Evolutionary conservation across 2,113 vertebrate species (phyloP).

Genomic region (Psittacula cyanocephala): DNA sequence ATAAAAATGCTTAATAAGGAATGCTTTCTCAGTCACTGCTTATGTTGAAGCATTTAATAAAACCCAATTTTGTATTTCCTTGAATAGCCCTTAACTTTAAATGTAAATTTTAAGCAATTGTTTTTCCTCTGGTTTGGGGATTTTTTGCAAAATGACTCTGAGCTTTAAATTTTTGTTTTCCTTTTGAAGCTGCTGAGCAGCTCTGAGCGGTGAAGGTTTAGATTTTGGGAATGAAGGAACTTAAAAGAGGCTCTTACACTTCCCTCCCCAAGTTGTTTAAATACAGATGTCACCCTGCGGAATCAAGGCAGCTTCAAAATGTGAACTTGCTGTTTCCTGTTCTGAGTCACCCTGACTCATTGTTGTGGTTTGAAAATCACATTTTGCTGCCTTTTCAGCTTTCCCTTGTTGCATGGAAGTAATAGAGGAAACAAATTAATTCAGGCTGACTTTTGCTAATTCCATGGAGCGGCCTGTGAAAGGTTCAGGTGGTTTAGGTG

Average conservation of each 20-base stretch:
- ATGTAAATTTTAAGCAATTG: constrained; percentile 68
- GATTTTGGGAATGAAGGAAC: not conserved
- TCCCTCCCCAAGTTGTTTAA: not conserved
- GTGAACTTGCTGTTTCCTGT: not conserved
- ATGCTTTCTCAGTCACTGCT: constrained; percentile 40
- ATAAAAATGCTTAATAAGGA: constrained; percentile 73
- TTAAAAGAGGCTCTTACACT: not conserved
- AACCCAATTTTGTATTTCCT: constrained; percentile 47
- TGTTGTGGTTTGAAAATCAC: not conserved
- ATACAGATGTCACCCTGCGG: not conserved
- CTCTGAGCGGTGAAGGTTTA: not conserved
- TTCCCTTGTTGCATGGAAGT: not conserved
- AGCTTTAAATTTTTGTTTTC: not conserved
- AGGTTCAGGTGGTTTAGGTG: not conserved
- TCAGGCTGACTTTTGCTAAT: not conserved
- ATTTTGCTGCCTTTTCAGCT: not conserved
- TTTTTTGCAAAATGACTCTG: constrained; percentile 23
- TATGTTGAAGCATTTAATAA: constrained; percentile 70
- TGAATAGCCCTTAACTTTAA: constrained; percentile 68
- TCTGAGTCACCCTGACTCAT: not conserved
- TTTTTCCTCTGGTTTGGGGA: constrained; percentile 31
- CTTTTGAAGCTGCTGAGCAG: not conserved
- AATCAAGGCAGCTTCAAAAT: not conserved
- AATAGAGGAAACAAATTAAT: not conserved
- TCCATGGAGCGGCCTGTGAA: not conserved